phyloP scores from a whole-genome alignment of 2,797 vertebrate species.

The Notolepis coatsorum region DNA sequence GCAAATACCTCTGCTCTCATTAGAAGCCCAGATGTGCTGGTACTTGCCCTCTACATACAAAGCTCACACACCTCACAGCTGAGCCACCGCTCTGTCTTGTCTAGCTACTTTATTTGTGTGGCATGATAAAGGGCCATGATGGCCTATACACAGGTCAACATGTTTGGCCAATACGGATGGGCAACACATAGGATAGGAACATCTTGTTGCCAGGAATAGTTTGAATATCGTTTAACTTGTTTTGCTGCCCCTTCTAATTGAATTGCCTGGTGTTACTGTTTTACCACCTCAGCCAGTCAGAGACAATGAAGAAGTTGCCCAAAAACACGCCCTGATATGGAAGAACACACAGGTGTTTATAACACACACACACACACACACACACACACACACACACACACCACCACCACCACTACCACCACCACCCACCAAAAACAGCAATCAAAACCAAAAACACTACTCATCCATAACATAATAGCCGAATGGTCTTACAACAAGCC shows the following conservation, averaged over 20 bases:
- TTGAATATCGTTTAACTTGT: too few species aligned
- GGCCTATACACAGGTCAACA: too few species aligned
- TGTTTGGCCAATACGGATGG: too few species aligned
- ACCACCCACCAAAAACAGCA: too few species aligned
- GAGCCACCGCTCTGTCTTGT: constrained; percentile 23
- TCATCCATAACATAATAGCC: not conserved
- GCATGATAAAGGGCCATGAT: too few species aligned
- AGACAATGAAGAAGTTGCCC: too few species aligned
- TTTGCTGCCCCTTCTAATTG: too few species aligned
- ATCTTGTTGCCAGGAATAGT: too few species aligned
- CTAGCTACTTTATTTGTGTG: constrained; percentile 1
- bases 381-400: not conserved
- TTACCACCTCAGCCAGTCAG: too few species aligned
- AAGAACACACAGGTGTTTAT: not conserved
- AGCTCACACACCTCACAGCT: not conserved
- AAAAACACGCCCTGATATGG: too few species aligned
- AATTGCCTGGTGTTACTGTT: too few species aligned
- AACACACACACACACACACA: not conserved
- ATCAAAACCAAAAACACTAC: not conserved
- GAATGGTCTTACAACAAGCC: not conserved
- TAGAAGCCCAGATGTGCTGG: constrained; percentile 30
- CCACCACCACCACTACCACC: not conserved
- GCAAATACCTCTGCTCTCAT: constrained; percentile 19
- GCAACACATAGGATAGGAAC: too few species aligned
- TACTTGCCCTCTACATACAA: constrained; percentile 37